phyloP scores from a whole-genome alignment of 1,140 invertebrate species.

The Diprion similis region DNA sequence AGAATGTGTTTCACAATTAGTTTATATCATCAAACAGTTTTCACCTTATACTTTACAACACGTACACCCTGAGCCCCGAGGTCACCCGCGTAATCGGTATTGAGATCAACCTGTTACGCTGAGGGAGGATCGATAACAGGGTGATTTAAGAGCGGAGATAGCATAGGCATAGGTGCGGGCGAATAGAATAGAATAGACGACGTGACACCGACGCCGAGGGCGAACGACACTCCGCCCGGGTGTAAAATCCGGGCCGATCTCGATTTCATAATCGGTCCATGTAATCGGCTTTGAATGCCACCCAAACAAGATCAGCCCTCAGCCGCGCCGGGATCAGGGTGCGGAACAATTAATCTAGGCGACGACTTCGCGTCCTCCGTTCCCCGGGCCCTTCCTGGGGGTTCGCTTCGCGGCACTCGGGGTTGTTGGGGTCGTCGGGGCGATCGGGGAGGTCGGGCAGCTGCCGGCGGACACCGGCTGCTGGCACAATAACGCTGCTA shows the following conservation, averaged over 20 bases:
- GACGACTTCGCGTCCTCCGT: not conserved
- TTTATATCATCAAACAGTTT: too few species aligned
- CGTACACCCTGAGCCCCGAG: too few species aligned
- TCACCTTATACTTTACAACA: too few species aligned
- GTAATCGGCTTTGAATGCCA: constrained; percentile 7
- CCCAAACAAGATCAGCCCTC: constrained; percentile 6
- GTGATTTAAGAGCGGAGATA: not conserved
- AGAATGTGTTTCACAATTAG: too few species aligned
- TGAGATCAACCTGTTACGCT: constrained; percentile 1
- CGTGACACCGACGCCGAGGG: not conserved
- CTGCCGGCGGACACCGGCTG: constrained; percentile 13
- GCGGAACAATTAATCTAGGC: constrained; percentile 9
- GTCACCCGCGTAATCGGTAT: not conserved
- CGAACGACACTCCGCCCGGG: not conserved
- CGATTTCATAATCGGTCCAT: constrained; percentile 7
- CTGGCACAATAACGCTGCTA: constrained; percentile 2
- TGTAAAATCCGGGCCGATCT: not conserved
- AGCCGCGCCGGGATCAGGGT: not conserved
- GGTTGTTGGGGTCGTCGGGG: not conserved
- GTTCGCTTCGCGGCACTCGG: not conserved
- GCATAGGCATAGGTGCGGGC: not conserved
- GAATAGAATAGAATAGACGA: not conserved
- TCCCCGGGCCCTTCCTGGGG: not conserved
- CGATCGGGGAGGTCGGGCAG: not conserved
- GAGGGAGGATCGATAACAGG: not conserved